Conservation (phyloP, 2,797 vertebrate species). For the Lophotriccus pileatus region DNA sequence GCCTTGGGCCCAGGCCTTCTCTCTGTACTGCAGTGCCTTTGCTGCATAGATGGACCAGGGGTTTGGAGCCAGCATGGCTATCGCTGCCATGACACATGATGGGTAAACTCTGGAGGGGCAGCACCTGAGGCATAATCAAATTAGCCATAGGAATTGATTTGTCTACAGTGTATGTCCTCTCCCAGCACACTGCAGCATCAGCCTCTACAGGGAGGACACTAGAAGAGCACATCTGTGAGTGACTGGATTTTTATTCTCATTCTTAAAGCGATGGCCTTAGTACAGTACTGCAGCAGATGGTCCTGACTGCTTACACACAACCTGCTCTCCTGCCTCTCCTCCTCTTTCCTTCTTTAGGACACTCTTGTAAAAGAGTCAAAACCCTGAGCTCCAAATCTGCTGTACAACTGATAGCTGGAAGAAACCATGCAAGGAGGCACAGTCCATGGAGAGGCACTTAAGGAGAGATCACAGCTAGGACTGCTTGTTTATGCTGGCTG, state of each 20-base stretch:
- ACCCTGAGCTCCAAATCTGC: not conserved
- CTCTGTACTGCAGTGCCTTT: not conserved
- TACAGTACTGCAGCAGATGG: not conserved
- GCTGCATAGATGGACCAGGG: not conserved
- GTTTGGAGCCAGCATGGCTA: not conserved
- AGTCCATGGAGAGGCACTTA: not conserved
- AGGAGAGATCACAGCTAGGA: not conserved
- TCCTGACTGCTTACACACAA: not conserved
- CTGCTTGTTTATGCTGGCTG: not conserved
- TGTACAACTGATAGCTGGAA: not conserved
- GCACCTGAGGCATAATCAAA: not conserved
- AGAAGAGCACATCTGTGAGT: not conserved
- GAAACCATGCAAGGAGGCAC: fast-evolving
- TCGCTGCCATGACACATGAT: not conserved
- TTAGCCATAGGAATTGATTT: not conserved
- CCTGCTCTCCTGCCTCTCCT: not conserved
- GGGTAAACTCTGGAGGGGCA: not conserved
- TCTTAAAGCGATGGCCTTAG: not conserved
- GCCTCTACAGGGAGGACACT: not conserved
- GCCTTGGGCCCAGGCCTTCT: not conserved
- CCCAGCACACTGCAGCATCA: not conserved
- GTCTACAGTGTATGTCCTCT: not conserved
- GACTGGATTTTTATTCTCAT: not conserved
- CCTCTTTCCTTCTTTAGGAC: not conserved
- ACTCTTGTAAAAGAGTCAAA: not conserved